Evolutionary conservation across 2,797 vertebrate species (phyloP).

Genomic region (Hemitrygon akajei): DNA sequence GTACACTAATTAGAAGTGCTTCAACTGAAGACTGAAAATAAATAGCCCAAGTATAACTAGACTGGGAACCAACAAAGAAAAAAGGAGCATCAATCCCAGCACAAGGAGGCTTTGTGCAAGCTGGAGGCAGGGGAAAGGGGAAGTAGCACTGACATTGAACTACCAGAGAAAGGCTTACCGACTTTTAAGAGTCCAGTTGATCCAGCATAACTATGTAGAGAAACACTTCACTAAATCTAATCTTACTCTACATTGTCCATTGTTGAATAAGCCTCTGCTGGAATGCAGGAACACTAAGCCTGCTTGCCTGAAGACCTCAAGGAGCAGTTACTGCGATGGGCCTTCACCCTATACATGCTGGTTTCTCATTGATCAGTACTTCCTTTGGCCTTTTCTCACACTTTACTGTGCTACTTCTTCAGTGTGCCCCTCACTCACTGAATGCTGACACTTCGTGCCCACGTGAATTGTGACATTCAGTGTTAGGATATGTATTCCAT

Average conservation of each 20-base stretch:
- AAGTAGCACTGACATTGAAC: conserved; percentile 6
- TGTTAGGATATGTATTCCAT: not conserved
- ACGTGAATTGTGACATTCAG: not conserved
- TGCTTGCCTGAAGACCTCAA: conserved; percentile 7
- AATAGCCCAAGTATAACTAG: not conserved
- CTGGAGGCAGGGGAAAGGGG: not conserved
- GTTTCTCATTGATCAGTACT: not conserved
- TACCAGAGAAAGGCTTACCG: conserved; percentile 26
- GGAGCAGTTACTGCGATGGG: not conserved
- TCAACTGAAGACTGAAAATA: not conserved
- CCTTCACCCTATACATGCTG: conserved; percentile 11
- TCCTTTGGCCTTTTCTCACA: conserved; percentile 7
- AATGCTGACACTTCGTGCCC: not conserved
- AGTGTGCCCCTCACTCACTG: not conserved
- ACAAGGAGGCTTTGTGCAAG: conserved; percentile 27
- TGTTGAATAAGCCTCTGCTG: conserved; percentile 28
- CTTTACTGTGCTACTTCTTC: not conserved
- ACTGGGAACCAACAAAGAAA: not conserved
- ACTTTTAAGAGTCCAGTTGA: conserved; percentile 26
- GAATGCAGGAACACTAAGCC: conserved; percentile 28
- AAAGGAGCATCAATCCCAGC: not conserved
- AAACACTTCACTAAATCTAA: conserved; percentile 26
- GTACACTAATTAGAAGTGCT: not conserved
- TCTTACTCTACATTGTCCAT: conserved; percentile 25
- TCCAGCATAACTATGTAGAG: conserved; percentile 27